Conservation (phyloP, 2,797 vertebrate species). For the Pogoniulus pusillus region DNA sequence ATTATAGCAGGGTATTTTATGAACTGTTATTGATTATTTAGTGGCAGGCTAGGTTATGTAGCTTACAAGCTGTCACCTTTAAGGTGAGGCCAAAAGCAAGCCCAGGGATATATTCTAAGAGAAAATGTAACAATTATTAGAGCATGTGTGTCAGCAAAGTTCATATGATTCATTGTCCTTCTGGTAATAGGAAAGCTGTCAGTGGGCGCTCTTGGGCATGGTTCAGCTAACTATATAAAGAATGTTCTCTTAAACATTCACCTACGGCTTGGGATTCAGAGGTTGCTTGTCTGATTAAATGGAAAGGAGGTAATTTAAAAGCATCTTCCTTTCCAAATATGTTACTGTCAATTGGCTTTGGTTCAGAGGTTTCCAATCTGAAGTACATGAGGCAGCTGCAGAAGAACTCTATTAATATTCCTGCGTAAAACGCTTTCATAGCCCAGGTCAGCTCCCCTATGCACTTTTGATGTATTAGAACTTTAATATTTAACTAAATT, state of each 20-base stretch:
- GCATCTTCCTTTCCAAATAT: conserved; percentile 66
- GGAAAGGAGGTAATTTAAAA: conserved; percentile 71
- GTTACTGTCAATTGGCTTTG: conserved; percentile 68
- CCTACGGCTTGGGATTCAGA: conserved; percentile 67
- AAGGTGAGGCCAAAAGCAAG: conserved; percentile 62
- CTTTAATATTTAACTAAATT: conserved; percentile 56
- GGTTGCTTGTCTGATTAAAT: conserved; percentile 71
- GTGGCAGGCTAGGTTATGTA: conserved; percentile 56
- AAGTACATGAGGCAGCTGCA: conserved; percentile 57
- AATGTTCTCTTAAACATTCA: conserved; percentile 68
- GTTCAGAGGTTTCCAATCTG: conserved; percentile 65
- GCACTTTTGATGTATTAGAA: conserved; percentile 62
- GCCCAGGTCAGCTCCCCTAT: conserved; percentile 65
- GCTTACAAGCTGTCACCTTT: conserved; percentile 68
- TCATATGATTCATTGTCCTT: conserved; percentile 73
- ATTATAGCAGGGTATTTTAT: conserved; percentile 63
- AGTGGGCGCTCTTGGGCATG: conserved; percentile 67
- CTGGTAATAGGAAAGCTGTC: conserved; percentile 74
- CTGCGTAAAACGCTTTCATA: conserved; percentile 56
- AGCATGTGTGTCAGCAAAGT: conserved; percentile 67
- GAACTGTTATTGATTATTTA: conserved; percentile 65
- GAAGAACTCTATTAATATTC: conserved; percentile 65
- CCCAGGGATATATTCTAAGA: conserved; percentile 66
- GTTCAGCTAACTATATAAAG: conserved; percentile 66
- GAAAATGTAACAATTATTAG: conserved; percentile 73